These are phyloP conservation scores for Actinopyga echinites DNA, from an alignment of 53 echinoderm and acorn worm species.

Conservation along the genomic window DNA sequence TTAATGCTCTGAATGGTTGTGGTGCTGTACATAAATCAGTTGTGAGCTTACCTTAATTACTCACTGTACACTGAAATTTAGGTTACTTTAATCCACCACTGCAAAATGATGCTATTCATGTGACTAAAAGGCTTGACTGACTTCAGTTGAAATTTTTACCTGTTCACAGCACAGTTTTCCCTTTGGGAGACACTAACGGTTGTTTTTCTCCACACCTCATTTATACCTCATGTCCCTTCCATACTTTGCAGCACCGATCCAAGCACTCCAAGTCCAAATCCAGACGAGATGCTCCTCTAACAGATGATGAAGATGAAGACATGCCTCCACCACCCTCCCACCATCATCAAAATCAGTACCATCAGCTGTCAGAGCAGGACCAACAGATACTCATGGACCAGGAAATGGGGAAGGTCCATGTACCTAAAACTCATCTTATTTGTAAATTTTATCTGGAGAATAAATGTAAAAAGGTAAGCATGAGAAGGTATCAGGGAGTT, in stretches of 20 bases:
- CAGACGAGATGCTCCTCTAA: neutral
- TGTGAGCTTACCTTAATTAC: too few species aligned
- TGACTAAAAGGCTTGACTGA: too few species aligned
- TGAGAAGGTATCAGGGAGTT: neutral
- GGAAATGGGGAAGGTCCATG: conserved; percentile 38
- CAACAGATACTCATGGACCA: conserved; percentile 38
- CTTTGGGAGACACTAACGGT: too few species aligned
- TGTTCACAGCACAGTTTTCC: too few species aligned
- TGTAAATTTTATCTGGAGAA: conserved; percentile 95
- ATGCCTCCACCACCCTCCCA: neutral
- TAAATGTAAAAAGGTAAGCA: conserved; percentile 84
- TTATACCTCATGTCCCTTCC: too few species aligned
- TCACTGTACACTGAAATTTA: too few species aligned
- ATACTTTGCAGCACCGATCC: neutral
- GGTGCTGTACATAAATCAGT: too few species aligned
- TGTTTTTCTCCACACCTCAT: too few species aligned
- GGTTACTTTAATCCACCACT: too few species aligned
- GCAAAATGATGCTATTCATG: too few species aligned
- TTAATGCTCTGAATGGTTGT: too few species aligned
- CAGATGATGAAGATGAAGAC: conserved; percentile 13
- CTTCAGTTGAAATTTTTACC: too few species aligned
- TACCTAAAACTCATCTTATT: conserved; percentile 71
- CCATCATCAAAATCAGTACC: neutral
- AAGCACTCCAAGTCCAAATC: conserved; percentile 8
- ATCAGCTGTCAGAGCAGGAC: conserved; percentile 44